Evolutionary conservation across 1,140 invertebrate genomes (phyloP), one percentile per base, ranked within the genome.

Genomic region (Papilio aristodemus): DNA sequence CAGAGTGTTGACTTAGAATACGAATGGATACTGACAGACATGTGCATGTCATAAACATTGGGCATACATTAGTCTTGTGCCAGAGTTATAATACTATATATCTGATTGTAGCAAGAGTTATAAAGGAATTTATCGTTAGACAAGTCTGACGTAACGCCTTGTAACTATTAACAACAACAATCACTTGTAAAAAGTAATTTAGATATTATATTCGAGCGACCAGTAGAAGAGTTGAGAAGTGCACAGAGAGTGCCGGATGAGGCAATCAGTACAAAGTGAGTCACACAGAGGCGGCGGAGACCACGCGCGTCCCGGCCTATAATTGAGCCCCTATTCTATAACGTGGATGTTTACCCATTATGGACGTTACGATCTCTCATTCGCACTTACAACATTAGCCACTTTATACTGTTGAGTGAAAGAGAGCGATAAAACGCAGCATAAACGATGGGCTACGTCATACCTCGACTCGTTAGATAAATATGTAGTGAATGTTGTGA

Each of bases 231-330:
- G 82, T 84, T 83, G 71, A 82, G 76, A 84, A 78, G 79, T 87
- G 79, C 74, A 66, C 68, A 80, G 70, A 76, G 79, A 80, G 76
- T 80, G 75, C 85, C 83, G 87, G 87, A 90, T 90, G 87, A 79
- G 74, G 83, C 81, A 88, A 90, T 90, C 85, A 85, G 71, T 77
- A 72, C 70, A 73, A 71, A 74, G 74, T 87, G 84, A 88, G 79
- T 90, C 84, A 90, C 73, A 73, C 60, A 58, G 69, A 62, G 43
- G 68, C 54, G 41, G 60, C 71, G 25, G 54, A 69, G 67, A 66
- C 67, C 64, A 57, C 67, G 71, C 71, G 71, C 75, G 68, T 63
- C 68, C 69, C 74, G 70, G 76, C 71, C 77, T 74, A 76, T 79
- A 79, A 77, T 76, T 77, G 75, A 77, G 72, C 77, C 79, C 77